phyloP scores from a whole-genome alignment of 2,888 invertebrate genomes.

The Phoronis australis region DNA sequence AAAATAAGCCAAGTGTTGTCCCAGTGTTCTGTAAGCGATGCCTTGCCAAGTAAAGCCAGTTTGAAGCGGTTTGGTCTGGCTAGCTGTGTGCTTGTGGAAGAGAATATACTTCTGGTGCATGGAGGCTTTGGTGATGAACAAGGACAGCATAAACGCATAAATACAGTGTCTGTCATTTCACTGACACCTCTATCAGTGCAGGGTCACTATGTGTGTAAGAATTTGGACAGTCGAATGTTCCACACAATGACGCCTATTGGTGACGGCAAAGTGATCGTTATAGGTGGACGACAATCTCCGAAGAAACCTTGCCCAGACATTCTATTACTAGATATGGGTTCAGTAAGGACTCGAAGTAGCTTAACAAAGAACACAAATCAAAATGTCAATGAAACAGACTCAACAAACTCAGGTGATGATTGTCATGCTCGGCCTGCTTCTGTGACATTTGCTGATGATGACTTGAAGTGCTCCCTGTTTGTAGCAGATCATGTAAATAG shows the following conservation, averaged over 20 bases:
- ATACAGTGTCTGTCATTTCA: too few relatives aligned
- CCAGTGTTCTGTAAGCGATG: not conserved
- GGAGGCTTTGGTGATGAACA: conserved; percentile 43
- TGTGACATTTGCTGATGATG: too few relatives aligned
- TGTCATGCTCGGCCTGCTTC: too few relatives aligned
- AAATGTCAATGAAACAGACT: too few relatives aligned
- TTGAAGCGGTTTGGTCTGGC: conserved; percentile 36
- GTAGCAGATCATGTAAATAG: too few relatives aligned
- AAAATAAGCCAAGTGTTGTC: too few relatives aligned
- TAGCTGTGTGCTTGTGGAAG: conserved; percentile 15
- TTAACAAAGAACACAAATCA: too few relatives aligned
- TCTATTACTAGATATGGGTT: conserved; percentile 10
- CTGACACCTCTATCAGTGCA: too few relatives aligned
- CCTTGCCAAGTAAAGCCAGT: not conserved
- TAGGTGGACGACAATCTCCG: conserved; percentile 53
- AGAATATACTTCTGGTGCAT: conserved; percentile 18
- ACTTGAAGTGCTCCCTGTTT: too few relatives aligned
- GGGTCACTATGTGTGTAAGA: too few relatives aligned
- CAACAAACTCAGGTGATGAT: too few relatives aligned
- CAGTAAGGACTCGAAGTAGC: not conserved
- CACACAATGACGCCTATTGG: conserved; percentile 22
- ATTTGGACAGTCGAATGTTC: conserved; percentile 39
- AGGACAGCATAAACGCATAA: conserved; percentile 37
- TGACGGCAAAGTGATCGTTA: conserved; percentile 32
- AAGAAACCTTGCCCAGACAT: conserved; percentile 21